Evolutionary conservation across 2,797 vertebrate species (phyloP).

Genomic region (Spinus pinus): DNA sequence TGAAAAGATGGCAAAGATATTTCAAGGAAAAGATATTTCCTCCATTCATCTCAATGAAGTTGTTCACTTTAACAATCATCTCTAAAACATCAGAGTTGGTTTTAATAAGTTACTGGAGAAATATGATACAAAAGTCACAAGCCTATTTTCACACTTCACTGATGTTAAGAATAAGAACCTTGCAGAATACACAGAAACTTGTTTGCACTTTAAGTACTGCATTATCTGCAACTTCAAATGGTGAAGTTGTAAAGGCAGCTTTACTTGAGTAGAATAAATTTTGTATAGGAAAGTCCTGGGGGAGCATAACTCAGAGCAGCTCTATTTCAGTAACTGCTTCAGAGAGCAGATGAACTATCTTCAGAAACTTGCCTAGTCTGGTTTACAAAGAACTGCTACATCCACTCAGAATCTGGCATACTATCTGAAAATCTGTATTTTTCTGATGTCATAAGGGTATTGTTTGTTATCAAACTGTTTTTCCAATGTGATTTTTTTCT

Average conservation of each 20-base stretch:
- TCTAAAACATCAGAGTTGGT: not conserved
- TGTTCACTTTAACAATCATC: not conserved
- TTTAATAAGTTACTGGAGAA: not conserved
- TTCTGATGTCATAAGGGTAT: not conserved
- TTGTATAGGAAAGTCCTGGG: not conserved
- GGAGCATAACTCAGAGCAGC: not conserved
- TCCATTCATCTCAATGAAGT: not conserved
- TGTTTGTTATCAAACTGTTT: not conserved
- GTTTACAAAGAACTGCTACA: not conserved
- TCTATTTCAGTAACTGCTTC: not conserved
- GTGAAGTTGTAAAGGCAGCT: not conserved
- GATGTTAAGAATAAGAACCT: not conserved
- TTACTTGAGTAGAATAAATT: not conserved
- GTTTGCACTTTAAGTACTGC: not conserved
- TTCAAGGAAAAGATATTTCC: not conserved
- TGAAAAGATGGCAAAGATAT: not conserved
- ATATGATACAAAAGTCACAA: not conserved
- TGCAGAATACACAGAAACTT: not conserved
- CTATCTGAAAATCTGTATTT: not conserved
- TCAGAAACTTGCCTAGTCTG: not conserved
- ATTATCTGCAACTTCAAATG: not conserved
- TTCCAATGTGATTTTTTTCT: not conserved
- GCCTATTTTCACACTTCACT: not conserved
- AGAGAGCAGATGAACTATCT: not conserved
- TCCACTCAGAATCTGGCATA: not conserved